phyloP scores from a whole-genome alignment of 2,888 invertebrate species.

The Agrochola lychnidis region DNA sequence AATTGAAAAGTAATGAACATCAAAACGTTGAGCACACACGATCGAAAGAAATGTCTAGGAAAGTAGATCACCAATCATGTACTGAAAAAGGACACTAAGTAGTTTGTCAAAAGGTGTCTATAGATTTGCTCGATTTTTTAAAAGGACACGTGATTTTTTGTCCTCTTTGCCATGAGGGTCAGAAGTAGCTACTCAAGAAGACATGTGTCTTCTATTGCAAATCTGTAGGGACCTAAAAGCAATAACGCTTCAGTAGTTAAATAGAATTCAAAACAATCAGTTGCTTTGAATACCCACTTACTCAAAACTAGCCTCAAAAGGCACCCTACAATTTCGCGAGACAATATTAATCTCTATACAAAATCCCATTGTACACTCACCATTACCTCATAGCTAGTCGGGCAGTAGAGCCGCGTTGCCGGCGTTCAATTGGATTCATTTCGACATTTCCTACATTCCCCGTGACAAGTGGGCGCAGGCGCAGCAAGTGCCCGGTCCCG shows the following conservation, averaged over 20 bases:
- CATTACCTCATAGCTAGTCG: slow-evolving; percentile 50
- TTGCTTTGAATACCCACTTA: not conserved
- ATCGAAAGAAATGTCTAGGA: not conserved
- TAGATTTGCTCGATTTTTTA: too few species aligned
- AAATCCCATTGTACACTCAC: slow-evolving; percentile 51
- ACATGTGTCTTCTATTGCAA: not conserved
- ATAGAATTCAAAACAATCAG: not conserved
- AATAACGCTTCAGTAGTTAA: not conserved
- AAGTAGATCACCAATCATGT: not conserved
- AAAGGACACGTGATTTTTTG: not conserved
- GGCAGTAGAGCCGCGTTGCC: slow-evolving; percentile 16
- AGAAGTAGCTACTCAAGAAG: not conserved
- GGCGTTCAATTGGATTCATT: slow-evolving; percentile 57
- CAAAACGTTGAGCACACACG: not conserved
- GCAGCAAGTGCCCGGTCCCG: slow-evolving; percentile 70
- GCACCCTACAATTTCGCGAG: slow-evolving; percentile 16
- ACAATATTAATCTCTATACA: slow-evolving; percentile 31
- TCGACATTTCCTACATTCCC: slow-evolving; percentile 70
- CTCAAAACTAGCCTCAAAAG: slow-evolving; percentile 7
- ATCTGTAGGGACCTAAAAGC: not conserved
- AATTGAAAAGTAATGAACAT: not conserved
- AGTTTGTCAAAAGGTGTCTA: not conserved
- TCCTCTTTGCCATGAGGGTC: not conserved
- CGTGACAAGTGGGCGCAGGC: slow-evolving; percentile 77
- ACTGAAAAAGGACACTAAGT: not conserved